Base-by-base conservation (phyloP, 2,797 vertebrate species). In the Allobates femoralis region DNA sequence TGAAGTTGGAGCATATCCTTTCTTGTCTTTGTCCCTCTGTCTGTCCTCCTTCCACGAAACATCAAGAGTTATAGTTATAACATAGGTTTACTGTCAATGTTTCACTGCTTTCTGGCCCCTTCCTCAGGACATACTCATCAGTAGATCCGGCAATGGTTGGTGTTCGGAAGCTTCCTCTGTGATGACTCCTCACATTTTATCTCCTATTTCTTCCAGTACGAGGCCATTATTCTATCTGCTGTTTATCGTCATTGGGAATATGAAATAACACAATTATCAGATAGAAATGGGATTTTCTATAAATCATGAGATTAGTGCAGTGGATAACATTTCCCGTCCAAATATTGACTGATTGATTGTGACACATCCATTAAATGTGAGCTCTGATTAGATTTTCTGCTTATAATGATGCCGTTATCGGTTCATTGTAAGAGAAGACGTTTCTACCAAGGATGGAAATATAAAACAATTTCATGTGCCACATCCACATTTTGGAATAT, bases 211-310 rank as follows among this genome's bases (percentile, higher is more conserved):
- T 67, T 11, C 14, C 64, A 30, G 15, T 67, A 67, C 18, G 30
- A 67, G 3, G 1, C 23, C 7, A 34, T 69, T 37, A 69, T 18
- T 21, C 12, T 15, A 18, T 18, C 51, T 19, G 7, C 10, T 69
- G 1, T 69, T 21, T 37, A 10, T 19, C 5, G 1, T 34, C 32
- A 8, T 21, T 66, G 32, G 66, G 32, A 69, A 69, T 69, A 67
- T 67, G 30, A 67, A 67, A 67, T 67, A 67, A 67, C 64, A 67
- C 16, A 28, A 64, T 30, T 67, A 16, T 67, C 26, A 64, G 26
- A 62, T 28, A 62, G 5, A 62, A 26, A 62, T 62, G 3, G 3
- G 58, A 62, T 67, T 67, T 67, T 16, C 30, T 67, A 32, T 2
- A 34, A 69, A 69, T 21, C 28, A 10, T 5, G 4, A 69, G 19